Conservation (phyloP, 2,113 vertebrate species). For the Genyomyrus donnyi region DNA sequence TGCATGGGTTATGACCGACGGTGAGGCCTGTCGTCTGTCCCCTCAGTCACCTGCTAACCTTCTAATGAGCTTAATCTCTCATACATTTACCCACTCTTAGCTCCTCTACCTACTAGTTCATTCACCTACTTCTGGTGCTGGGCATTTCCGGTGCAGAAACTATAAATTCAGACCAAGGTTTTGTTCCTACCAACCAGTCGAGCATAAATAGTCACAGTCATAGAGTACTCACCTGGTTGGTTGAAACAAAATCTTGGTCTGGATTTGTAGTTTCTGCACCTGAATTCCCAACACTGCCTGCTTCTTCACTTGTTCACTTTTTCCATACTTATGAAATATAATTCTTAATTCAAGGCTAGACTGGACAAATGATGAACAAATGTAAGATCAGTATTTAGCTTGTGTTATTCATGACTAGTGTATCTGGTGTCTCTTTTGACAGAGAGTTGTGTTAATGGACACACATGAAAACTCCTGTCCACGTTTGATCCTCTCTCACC, state of each 20-base stretch:
- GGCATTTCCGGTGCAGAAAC: too few relatives aligned
- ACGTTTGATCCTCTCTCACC: background rate
- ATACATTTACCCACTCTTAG: background rate
- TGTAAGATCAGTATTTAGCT: too few relatives aligned
- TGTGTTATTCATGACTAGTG: too few relatives aligned
- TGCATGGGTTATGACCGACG: conserved; percentile 75
- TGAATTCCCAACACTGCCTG: too few relatives aligned
- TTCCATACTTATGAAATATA: background rate
- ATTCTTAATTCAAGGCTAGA: background rate
- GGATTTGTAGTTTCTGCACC: too few relatives aligned
- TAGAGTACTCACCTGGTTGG: too few relatives aligned
- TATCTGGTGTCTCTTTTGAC: background rate
- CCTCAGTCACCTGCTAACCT: background rate
- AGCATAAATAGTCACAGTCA: too few relatives aligned
- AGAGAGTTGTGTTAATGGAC: background rate
- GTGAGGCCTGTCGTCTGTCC: conserved; percentile 50
- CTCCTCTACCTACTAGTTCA: background rate
- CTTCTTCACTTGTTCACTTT: conserved; percentile 1
- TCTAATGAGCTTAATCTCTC: background rate
- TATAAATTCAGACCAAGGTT: too few relatives aligned
- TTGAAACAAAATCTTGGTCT: too few relatives aligned
- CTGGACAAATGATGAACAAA: background rate
- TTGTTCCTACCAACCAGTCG: too few relatives aligned
- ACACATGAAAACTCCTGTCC: background rate
- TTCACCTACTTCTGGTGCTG: background rate